Conservation (phyloP, 2,113 vertebrate genomes). For the Notothenia rossii region DNA sequence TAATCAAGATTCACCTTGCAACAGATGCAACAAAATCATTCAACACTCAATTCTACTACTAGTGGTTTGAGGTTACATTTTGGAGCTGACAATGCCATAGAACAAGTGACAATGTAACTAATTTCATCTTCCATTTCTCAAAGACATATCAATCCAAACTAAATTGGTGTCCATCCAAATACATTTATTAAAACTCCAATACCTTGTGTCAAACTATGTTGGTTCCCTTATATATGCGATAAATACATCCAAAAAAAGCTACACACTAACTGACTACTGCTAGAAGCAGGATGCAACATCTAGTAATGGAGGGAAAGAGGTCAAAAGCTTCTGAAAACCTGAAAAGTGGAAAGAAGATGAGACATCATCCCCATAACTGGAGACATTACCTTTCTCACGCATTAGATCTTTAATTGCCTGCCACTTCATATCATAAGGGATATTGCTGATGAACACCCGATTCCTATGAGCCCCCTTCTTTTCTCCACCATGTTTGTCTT, state of each 20-base stretch:
- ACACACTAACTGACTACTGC: constrained; percentile 52
- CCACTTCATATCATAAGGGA: constrained; percentile 99
- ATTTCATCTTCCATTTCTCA: constrained; percentile 74
- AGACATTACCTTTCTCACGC: constrained; percentile 97
- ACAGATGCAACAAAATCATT: constrained; percentile 89
- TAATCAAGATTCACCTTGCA: constrained; percentile 94
- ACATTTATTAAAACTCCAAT: constrained; percentile 67
- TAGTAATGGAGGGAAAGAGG: constrained; percentile 48
- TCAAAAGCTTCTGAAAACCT: constrained; percentile 53
- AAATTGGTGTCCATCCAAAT: constrained; percentile 74
- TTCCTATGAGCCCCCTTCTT: constrained; percentile 92
- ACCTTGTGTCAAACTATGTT: constrained; percentile 61
- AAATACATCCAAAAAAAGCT: constrained; percentile 63
- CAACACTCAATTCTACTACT: constrained; percentile 72
- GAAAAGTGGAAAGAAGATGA: constrained; percentile 30
- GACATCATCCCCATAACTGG: constrained; percentile 42
- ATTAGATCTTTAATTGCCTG: constrained; percentile 99
- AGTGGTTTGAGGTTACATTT: constrained; percentile 78
- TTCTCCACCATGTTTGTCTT: constrained; percentile 91
- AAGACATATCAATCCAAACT: constrained; percentile 76
- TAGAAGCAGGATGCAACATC: constrained; percentile 60
- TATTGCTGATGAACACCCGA: constrained; percentile 99
- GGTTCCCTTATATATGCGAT: constrained; percentile 56
- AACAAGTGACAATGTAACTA: constrained; percentile 73
- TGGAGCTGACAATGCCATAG: constrained; percentile 77